Evolutionary conservation across 2,113 vertebrate species (phyloP).

Genomic region (Anseranas semipalmata): DNA sequence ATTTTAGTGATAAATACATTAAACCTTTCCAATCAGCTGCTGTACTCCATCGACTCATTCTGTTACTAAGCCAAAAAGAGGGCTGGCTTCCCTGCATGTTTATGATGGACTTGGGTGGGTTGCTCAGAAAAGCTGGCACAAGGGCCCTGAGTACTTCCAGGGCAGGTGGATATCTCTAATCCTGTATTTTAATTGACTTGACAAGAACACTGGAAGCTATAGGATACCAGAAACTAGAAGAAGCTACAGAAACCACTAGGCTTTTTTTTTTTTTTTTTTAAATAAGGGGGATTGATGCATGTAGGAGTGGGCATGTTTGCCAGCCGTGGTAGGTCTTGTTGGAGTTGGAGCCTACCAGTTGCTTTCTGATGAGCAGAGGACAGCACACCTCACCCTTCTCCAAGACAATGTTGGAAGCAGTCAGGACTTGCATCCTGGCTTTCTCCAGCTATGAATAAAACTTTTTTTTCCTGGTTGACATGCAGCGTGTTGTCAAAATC

Average conservation of each 20-base stretch:
- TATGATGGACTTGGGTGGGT: background rate
- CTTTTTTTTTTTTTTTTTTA: too few relatives aligned
- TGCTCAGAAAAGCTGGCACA: background rate
- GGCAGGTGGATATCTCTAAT: background rate
- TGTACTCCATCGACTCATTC: background rate
- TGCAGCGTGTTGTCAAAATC: background rate
- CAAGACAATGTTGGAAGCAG: background rate
- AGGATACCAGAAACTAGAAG: background rate
- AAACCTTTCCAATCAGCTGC: background rate
- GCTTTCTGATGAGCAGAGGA: background rate
- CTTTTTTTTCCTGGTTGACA: background rate
- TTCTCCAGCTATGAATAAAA: background rate
- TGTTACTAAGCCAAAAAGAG: background rate
- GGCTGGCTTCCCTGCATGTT: rapidly evolving
- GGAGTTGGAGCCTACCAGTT: background rate
- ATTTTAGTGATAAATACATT: background rate
- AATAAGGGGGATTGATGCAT: background rate
- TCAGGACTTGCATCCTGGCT: background rate
- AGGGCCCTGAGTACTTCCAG: rapidly evolving
- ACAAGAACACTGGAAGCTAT: background rate
- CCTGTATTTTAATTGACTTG: background rate
- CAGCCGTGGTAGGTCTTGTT: background rate
- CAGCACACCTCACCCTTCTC: rapidly evolving
- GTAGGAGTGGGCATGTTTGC: background rate
- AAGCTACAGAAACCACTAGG: background rate